Percentiles rank a stretch among this genome's conserved stretches.
phyloP scores from a whole-genome alignment of 2,888 invertebrate species.

The Beris morrisii region DNA sequence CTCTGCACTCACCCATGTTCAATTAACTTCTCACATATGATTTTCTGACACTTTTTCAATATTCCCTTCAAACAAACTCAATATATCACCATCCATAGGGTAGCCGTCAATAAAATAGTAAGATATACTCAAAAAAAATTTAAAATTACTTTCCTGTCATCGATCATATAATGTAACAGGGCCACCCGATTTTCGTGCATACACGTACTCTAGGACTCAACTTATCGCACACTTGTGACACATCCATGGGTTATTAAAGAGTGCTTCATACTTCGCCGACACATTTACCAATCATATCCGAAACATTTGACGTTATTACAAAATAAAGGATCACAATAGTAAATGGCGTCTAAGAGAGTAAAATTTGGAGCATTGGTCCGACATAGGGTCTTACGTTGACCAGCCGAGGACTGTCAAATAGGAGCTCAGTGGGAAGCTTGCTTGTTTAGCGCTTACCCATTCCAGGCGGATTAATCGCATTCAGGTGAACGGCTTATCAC shows the following conservation, averaged over 20 bases:
- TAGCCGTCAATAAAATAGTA: conserved; percentile 17
- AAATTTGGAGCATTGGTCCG: no score
- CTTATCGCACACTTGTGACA: conserved; percentile 25
- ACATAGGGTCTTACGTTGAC: no score
- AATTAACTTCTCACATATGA: conserved; percentile 29
- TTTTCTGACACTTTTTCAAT: conserved; percentile 30
- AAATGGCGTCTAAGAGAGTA: no score
- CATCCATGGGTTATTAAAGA: conserved; percentile 24
- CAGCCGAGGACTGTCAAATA: no score
- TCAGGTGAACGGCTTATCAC: no score
- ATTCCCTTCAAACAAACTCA: conserved; percentile 31
- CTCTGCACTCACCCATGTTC: conserved; percentile 26
- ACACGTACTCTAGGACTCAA: neutral
- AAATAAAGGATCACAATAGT: neutral
- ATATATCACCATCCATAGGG: conserved; percentile 26
- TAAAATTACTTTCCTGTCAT: conserved; percentile 31
- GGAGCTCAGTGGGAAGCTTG: no score
- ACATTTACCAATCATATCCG: conserved; percentile 16
- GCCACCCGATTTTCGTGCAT: conserved; percentile 9
- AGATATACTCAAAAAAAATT: conserved; percentile 11
- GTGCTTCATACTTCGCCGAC: conserved; percentile 6
- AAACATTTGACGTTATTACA: neutral
- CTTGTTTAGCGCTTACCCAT: no score
- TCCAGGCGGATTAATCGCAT: no score
- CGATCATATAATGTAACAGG: conserved; percentile 18